Evolutionary conservation across 2,888 invertebrate genomes (phyloP).

Genomic region (Euzophera pinguis): DNA sequence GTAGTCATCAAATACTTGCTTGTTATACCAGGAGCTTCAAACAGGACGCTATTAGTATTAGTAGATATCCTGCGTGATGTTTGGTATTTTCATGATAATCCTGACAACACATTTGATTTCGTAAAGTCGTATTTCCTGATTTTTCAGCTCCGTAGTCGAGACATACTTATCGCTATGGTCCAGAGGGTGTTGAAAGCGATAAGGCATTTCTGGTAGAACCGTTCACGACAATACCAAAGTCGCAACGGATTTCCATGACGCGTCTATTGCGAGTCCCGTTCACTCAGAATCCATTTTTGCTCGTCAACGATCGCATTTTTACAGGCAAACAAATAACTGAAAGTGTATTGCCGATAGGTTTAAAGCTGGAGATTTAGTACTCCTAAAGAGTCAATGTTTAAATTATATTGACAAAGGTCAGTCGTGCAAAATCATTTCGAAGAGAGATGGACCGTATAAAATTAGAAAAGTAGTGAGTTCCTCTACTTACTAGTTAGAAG

Average conservation of each 20-base stretch:
- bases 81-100: not conserved
- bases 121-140: not conserved
- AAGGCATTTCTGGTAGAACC: conserved; percentile 18
- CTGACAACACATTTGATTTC: not conserved
- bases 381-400: not conserved
- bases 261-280: conserved; percentile 26
- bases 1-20: not conserved
- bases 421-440: not conserved
- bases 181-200: conserved; percentile 11
- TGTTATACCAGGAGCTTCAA: not conserved
- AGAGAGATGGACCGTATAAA: not conserved
- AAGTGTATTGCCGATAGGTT: not conserved
- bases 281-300: conserved; percentile 14
- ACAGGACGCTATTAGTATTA: not conserved
- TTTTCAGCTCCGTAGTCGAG: no score
- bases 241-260: conserved; percentile 23
- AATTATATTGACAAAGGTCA: not conserved
- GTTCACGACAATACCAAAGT: no score
- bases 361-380: not conserved
- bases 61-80: not conserved
- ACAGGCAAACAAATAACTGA: not conserved
- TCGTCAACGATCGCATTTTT: not conserved
- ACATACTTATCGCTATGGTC: no score
- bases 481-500: not conserved
- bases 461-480: not conserved